phyloP scores from a whole-genome alignment of 1,140 invertebrate genomes.

The Brachionus rubens region DNA sequence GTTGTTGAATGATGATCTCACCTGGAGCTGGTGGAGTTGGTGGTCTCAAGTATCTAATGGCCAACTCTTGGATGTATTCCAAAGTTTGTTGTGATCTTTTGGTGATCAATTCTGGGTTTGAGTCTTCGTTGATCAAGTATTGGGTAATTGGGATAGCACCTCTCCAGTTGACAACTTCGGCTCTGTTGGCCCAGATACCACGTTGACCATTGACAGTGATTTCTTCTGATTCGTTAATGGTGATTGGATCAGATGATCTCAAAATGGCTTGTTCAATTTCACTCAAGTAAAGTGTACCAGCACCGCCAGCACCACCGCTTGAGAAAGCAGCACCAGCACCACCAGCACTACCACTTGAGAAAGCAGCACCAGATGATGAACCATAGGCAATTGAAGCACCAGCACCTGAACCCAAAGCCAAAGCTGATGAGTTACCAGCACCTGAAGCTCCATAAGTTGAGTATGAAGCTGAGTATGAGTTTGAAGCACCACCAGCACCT shows the following conservation, averaged over 20 bases:
- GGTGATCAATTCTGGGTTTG: constrained; percentile 36
- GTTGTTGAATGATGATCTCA: constrained; percentile 43
- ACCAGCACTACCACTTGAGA: not conserved
- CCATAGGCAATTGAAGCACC: not conserved
- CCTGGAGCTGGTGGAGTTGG: constrained; percentile 46
- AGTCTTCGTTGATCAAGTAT: constrained; percentile 38
- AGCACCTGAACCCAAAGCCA: not conserved
- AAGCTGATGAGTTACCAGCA: not conserved
- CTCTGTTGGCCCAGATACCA: constrained; percentile 36
- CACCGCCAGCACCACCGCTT: not conserved
- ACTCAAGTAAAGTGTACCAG: constrained; percentile 32
- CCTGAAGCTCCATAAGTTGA: not conserved
- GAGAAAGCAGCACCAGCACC: not conserved
- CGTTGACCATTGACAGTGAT: constrained; percentile 44
- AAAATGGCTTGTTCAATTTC: constrained; percentile 15
- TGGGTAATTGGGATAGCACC: constrained; percentile 35
- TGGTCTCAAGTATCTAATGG: constrained; percentile 46
- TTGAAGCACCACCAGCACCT: not conserved
- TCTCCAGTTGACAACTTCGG: constrained; percentile 40
- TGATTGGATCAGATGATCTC: constrained; percentile 38
- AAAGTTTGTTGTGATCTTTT: not conserved
- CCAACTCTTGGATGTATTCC: constrained; percentile 42
- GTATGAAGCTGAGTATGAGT: not conserved
- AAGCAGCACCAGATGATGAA: not conserved
- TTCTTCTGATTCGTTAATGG: constrained; percentile 32